Conservation (phyloP, 2,888 invertebrate genomes). For the Hirudinaria manillensis region DNA sequence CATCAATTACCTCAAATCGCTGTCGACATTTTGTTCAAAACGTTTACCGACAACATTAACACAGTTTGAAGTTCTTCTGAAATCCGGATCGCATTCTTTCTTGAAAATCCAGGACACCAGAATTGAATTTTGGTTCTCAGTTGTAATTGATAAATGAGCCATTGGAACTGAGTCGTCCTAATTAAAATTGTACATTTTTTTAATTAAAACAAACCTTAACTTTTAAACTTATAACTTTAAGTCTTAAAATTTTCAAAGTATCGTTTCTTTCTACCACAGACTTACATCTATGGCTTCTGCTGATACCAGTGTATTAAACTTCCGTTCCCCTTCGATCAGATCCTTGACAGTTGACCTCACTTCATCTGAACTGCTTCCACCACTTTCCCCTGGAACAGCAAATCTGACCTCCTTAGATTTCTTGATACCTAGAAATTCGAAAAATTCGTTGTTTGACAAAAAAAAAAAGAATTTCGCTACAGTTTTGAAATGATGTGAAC, state of each 20-base stretch:
- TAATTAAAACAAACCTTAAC: neutral
- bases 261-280: neutral
- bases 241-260: neutral
- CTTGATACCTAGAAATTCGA: neutral
- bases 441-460: no score
- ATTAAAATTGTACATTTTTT: neutral
- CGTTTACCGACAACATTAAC: constrained; percentile 50
- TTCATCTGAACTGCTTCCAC: neutral
- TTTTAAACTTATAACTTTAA: neutral
- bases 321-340: neutral
- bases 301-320: neutral
- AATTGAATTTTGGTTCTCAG: constrained; percentile 44
- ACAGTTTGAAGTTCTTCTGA: constrained; percentile 46
- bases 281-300: neutral
- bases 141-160: constrained; percentile 47
- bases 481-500: no score
- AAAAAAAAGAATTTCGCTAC: no score
- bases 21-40: constrained; percentile 47
- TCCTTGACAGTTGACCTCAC: neutral
- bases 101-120: constrained; percentile 47
- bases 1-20: constrained; percentile 48
- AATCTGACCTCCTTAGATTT: neutral
- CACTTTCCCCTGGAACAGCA: neutral
- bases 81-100: constrained; percentile 43
- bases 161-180: constrained; percentile 44